phyloP scores from a whole-genome alignment of 1,140 invertebrate species.

The Dreissena rostriformis region DNA sequence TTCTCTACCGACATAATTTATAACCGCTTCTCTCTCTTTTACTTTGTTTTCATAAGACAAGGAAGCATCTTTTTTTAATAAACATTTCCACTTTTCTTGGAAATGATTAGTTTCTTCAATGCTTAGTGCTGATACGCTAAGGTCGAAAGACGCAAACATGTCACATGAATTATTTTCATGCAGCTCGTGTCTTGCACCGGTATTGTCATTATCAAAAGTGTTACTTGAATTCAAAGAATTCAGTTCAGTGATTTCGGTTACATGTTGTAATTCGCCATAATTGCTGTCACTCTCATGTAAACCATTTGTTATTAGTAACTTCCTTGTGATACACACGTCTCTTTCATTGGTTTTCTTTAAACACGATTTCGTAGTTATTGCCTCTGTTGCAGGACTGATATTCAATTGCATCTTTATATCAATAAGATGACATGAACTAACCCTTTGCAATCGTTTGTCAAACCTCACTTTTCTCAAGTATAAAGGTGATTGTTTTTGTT shows the following conservation, averaged over 20 bases:
- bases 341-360: slow-evolving; percentile 3
- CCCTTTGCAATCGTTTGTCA: slow-evolving; percentile 26
- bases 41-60: neutral
- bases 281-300: neutral
- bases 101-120: neutral
- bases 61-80: neutral
- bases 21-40: neutral
- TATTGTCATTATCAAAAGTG: neutral
- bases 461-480: slow-evolving; percentile 27
- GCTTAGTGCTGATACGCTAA: neutral
- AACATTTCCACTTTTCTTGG: neutral
- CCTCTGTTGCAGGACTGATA: neutral
- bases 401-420: slow-evolving; percentile 40
- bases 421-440: slow-evolving; percentile 40
- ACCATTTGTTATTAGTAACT: too few relatives aligned
- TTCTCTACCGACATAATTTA: neutral
- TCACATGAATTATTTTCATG: neutral
- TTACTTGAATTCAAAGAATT: neutral
- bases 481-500: neutral
- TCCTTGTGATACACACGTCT: neutral
- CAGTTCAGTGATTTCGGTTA: neutral
- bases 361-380: slow-evolving; percentile 16
- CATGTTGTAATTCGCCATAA: neutral
- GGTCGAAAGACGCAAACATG: neutral
- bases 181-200: neutral